Conservation (phyloP, 2,888 invertebrate species). For the Acrocyrtus sp. region DNA sequence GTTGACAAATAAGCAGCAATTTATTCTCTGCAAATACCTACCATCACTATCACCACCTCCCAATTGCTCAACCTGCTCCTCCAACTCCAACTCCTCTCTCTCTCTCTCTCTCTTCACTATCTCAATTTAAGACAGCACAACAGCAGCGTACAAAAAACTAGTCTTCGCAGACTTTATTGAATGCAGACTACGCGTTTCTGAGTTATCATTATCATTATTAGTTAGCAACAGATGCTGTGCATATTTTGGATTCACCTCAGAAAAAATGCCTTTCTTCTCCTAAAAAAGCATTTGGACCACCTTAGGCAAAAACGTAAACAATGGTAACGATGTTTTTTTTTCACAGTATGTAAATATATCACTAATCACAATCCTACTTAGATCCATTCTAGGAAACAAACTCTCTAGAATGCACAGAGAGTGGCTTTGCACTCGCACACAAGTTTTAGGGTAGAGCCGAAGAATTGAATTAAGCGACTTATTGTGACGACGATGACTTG, state of each 20-base stretch:
- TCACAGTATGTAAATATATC: background rate
- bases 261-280: background rate
- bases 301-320: background rate
- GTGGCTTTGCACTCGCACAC: too few species aligned
- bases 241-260: background rate
- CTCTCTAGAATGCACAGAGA: too few species aligned
- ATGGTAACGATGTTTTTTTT: background rate
- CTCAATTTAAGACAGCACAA: background rate
- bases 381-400: background rate
- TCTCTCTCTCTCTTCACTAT: slow-evolving; percentile 1
- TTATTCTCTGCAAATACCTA: background rate
- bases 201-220: too few species aligned
- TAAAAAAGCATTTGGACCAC: slow-evolving; percentile 1
- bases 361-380: slow-evolving; percentile 3
- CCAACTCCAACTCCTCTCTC: too few species aligned
- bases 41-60: background rate
- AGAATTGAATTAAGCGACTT: background rate
- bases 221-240: background rate
- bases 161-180: too few species aligned
- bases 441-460: background rate
- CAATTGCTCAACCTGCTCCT: too few species aligned
- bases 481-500: background rate
- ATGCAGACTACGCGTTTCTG: too few species aligned
- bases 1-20: slow-evolving; percentile 23
- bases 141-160: background rate